Base-by-base conservation (phyloP, 2,888 invertebrate genomes). In the Cryptosula pallasiana region DNA sequence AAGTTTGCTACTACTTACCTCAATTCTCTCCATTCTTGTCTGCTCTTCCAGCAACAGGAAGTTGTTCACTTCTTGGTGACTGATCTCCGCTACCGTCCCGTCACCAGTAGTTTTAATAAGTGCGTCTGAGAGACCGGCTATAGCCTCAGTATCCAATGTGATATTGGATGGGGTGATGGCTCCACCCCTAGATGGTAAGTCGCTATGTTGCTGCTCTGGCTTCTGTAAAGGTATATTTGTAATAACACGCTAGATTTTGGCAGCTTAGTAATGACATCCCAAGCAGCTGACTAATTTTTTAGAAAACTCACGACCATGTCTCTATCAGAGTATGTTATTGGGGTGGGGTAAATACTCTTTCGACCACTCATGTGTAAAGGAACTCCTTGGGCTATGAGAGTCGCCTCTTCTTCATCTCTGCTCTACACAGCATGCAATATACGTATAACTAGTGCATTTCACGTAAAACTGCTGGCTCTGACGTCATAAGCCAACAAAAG, bases 61-160 rank as follows among this genome's bases (percentile, higher is more conserved):
- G 54, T 76, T 76, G 20, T 76, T 76, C 58, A 81, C 73, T 69
- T 82, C 81, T 75, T 82, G 82, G 69, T 78, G 78, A 0, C 76
- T 77, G 75, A 82, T 75, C 63, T 80, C 80, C 34, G 77, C 76
- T 45, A 32, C 63, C 2, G 63, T n/a, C 2, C 63, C n/a, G 20
- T 63, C 63, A 29, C 63, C 63, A 16, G 63, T 63, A 27, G 20
- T 2, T 32, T 63, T 63, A 32, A 63, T 63, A 16, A 63, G 63
- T 29, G 63, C 63, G 32, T 27, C 63, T 25, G 63, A 63, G 3
- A 63, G 27, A 27, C 63, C 63, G 2, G 13, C n/a, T 25, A 34
- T 27, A 13, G 32, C 34, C 2, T 63, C 63, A 63, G 32, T 34
- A 32, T 63, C 63, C 9, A 63, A 3, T 3, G 63, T 32, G 13